A percentile compares a stretch with the other conserved stretches of the same genome.
Evolutionary conservation across 2,797 vertebrate species (phyloP).

Genomic region (Gila robusta): DNA sequence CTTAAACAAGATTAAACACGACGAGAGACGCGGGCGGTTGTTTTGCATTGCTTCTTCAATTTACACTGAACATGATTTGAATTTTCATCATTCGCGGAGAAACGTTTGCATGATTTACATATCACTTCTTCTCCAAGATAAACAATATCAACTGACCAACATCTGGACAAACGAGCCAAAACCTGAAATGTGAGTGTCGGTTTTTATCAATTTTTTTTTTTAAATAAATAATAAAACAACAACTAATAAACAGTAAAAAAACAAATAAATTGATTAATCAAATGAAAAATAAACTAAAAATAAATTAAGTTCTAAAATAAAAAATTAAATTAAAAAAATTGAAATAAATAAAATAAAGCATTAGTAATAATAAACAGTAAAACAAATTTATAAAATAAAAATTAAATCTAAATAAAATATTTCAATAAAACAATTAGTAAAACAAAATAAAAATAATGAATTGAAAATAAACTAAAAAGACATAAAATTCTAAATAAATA

Average conservation of each 20-base stretch:
- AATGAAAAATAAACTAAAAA: no score
- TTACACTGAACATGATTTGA: background rate
- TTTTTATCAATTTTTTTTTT: background rate
- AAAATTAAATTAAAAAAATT: no score
- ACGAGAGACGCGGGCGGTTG: rapidly evolving
- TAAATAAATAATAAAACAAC: background rate
- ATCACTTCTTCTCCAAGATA: background rate
- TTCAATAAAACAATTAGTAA: background rate
- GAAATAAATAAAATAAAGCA: no score
- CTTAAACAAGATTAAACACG: no score
- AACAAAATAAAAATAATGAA: background rate
- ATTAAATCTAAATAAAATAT: background rate
- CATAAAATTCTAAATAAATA: background rate
- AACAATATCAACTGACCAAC: background rate
- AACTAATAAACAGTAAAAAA: background rate
- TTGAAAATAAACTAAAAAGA: background rate
- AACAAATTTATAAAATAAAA: background rate
- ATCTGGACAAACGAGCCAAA: background rate
- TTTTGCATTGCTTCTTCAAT: background rate
- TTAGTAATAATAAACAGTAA: background rate
- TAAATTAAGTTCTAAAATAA: no score
- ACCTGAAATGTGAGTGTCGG: background rate
- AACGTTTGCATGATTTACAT: background rate
- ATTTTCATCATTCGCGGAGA: background rate
- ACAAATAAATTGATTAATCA: no score